phyloP scores from a whole-genome alignment of 2,888 invertebrate genomes.

The Pollenia angustigena region DNA sequence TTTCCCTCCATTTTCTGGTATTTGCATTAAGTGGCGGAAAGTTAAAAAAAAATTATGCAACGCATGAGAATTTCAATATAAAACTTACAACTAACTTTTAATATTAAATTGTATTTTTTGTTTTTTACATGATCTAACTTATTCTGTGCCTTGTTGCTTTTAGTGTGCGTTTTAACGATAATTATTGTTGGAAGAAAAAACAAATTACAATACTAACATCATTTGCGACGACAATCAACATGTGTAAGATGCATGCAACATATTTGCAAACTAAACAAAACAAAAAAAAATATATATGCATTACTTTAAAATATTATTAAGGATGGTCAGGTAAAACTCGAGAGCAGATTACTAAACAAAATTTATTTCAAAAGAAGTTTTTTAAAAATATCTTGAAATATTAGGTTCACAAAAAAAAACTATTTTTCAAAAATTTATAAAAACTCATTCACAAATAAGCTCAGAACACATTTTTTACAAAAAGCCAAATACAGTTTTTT shows the following conservation, averaged over 20 bases:
- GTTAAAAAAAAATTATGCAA: constrained; percentile 46
- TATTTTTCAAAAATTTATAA: too few species aligned
- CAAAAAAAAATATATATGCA: constrained; percentile 38
- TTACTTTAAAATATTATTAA: constrained; percentile 28
- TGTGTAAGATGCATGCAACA: constrained; percentile 70
- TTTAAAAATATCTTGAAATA: too few species aligned
- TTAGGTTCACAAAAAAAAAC: too few species aligned
- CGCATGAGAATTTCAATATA: constrained; percentile 71
- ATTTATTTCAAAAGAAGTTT: too few species aligned
- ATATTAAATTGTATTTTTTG: constrained; percentile 47
- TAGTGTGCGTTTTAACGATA: constrained; percentile 67
- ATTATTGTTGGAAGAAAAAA: constrained; percentile 67
- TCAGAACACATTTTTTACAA: too few species aligned
- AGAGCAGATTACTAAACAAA: too few species aligned
- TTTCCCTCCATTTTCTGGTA: constrained; percentile 41
- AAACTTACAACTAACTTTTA: constrained; percentile 42
- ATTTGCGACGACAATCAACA: constrained; percentile 71
- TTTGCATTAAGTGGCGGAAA: constrained; percentile 61
- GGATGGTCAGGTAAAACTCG: constrained; percentile 15
- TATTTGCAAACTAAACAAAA: constrained; percentile 59
- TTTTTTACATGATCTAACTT: constrained; percentile 25
- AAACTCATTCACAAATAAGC: too few species aligned
- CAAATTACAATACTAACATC: constrained; percentile 66
- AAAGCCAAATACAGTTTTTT: too few species aligned
- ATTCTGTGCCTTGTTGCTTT: neutral